phyloP scores from a whole-genome alignment of 2,888 invertebrate genomes.

The Pristionchus maxplancki region DNA sequence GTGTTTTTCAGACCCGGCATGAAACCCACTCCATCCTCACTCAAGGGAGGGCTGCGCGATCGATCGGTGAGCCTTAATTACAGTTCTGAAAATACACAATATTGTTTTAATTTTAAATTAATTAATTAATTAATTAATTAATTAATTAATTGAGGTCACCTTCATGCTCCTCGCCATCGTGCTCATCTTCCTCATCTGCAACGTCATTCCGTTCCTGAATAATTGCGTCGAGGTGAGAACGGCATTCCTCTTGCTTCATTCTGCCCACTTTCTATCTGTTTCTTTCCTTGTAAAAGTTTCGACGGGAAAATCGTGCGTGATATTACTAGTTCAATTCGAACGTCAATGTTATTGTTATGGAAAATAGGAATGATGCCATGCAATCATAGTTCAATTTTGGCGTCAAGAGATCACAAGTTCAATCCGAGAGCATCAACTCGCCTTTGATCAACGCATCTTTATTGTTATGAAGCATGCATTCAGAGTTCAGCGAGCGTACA shows the following conservation, averaged over 20 bases:
- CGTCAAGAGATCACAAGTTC: neutral
- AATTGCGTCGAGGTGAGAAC: slow-evolving; percentile 57
- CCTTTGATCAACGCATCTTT: no score
- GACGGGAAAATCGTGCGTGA: no score
- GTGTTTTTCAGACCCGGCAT: slow-evolving; percentile 22
- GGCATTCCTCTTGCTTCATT: neutral
- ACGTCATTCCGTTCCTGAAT: slow-evolving; percentile 76
- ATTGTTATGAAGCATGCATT: neutral
- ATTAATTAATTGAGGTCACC: slow-evolving; percentile 65
- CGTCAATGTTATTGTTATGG: no score
- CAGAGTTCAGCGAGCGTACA: no score
- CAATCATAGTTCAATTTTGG: no score
- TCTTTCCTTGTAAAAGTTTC: no score
- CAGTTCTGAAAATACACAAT: no score
- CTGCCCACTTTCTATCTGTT: no score
- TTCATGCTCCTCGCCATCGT: slow-evolving; percentile 77
- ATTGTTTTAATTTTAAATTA: no score
- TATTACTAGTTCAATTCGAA: neutral
- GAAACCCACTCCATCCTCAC: neutral
- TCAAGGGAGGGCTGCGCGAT: slow-evolving; percentile 40
- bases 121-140: no score
- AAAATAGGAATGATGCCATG: neutral
- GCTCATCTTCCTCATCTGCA: slow-evolving; percentile 76
- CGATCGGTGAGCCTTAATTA: slow-evolving; percentile 2
- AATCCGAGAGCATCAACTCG: neutral